Base-by-base conservation (phyloP, 2,888 invertebrate species). In the Oligia latruncula region DNA sequence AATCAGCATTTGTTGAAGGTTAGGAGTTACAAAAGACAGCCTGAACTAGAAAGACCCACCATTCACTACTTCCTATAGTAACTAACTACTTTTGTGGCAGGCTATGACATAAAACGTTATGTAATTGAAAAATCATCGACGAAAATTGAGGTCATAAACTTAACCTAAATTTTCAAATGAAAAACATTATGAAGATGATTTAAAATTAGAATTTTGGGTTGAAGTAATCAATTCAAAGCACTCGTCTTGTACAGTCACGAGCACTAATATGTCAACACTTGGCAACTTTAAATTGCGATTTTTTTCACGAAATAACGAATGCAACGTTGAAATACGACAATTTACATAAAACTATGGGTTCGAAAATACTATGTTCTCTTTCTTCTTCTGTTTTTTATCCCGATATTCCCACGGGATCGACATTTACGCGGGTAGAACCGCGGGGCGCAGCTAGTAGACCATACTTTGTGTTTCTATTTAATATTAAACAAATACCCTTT, bases 1-100 rank as follows among this genome's bases (percentile, higher is more conserved):
- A 78, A 6, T 72, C 46, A 20, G 79, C 72, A 40, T 4, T 43
- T 80, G 6, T 66, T 78, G 17, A 72, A 78, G 72, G 79, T 46
- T 29, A 62, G 29, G 8, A 29, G 52, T 78, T 43, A 49, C 49
- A 72, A 80, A 78, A 72, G 58, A 58, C 29, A 15, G 15, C n/a
- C 71, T 35, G 23, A 20, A 20, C 20, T 64, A 46, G 29, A 62
- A 43, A 64, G 17, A 4, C 4, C 17, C 20, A 58, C 55, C 43
- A 5, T 46, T 40, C 4, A n/a, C 15, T 4, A 55, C 52, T 74
- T 77, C 40, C 74, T 77, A 52, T 62, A 40, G 20, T 40, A 49
- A 64, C 29, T 35, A 35, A 29, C 40, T 4, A 40, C 9, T 70
- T 70, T 23, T 23, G 23, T 23, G 43, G 4, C 46, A 46, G 5